Conservation (phyloP, 2,797 vertebrate genomes). For the Sebastes aleutianus region DNA sequence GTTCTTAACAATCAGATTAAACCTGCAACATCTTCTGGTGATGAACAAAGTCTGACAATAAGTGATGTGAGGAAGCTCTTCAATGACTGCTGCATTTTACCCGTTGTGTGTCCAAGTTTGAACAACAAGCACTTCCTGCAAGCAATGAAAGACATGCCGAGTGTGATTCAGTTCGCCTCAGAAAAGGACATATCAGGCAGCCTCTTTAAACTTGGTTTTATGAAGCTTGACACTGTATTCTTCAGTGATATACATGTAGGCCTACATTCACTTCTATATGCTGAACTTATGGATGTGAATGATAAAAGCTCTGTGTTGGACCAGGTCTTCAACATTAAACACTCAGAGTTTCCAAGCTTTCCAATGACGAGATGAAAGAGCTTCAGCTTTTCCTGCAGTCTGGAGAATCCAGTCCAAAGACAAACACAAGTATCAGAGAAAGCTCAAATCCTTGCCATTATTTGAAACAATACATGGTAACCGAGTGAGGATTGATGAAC, state of each 20-base stretch:
- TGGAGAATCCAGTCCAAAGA: constrained; percentile 52
- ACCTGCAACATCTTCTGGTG: fast-evolving
- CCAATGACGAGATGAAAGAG: constrained; percentile 20
- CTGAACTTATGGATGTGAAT: constrained; percentile 64
- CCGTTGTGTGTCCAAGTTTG: constrained; percentile 66
- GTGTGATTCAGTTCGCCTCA: constrained; percentile 40
- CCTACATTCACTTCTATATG: fast-evolving
- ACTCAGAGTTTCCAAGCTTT: constrained; percentile 63
- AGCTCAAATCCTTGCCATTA: constrained; percentile 77
- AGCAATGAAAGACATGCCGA: constrained; percentile 60
- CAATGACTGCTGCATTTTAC: constrained; percentile 67
- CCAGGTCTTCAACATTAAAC: constrained; percentile 45
- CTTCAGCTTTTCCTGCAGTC: constrained; percentile 66
- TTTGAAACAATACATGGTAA: constrained; percentile 73
- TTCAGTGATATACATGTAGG: fast-evolving
- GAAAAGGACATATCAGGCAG: constrained; percentile 9
- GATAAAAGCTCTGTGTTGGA: constrained; percentile 67
- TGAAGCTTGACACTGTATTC: constrained; percentile 43
- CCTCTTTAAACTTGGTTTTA: constrained; percentile 77
- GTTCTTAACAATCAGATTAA: constrained; percentile 60
- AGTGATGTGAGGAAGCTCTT: constrained; percentile 66
- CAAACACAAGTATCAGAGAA: constrained; percentile 33
- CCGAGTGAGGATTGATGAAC: constrained; percentile 63
- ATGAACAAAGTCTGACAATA: constrained; percentile 22
- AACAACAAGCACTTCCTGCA: constrained; percentile 60